A percentile compares a stretch with the other conserved stretches of the same genome.
phyloP scores from a whole-genome alignment of 2,888 invertebrate species.

The Caenorhabditis japonica region DNA sequence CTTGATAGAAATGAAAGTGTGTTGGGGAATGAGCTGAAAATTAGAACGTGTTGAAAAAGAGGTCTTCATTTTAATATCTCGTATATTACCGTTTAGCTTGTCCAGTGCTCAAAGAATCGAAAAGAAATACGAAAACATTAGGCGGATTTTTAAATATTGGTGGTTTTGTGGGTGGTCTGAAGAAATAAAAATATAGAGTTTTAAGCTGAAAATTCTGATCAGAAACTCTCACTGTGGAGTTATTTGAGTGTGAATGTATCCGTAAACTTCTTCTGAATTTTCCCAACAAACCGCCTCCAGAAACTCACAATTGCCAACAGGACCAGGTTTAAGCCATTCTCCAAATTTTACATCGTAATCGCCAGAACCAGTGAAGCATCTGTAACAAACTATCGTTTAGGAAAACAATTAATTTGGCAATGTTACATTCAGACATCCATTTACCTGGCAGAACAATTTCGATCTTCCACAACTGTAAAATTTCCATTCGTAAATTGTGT shows the following conservation, averaged over 20 bases:
- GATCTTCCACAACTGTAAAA: background rate
- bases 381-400: background rate
- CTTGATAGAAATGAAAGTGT: slow-evolving; percentile 19
- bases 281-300: slow-evolving; percentile 7
- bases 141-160: slow-evolving; percentile 11
- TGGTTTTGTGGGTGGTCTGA: background rate
- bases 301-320: background rate
- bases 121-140: slow-evolving; percentile 24
- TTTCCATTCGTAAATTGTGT: slow-evolving; percentile 11
- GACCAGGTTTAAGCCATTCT: background rate
- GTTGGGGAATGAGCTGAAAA: slow-evolving; percentile 35
- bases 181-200: too few species aligned
- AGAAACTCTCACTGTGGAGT: slow-evolving; percentile 1
- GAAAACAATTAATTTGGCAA: background rate
- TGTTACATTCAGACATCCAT: background rate
- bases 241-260: slow-evolving; percentile 11
- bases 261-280: slow-evolving; percentile 1
- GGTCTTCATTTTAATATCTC: too few species aligned
- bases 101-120: slow-evolving; percentile 24
- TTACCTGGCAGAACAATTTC: slow-evolving; percentile 2
- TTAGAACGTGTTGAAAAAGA: background rate
- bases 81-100: slow-evolving; percentile 3
- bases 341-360: background rate
- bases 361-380: too few species aligned
- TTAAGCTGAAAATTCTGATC: too few species aligned